These are phyloP conservation scores for Tetheella fluctuosa DNA, from an alignment of 2,888 invertebrate genomes.

Conservation along the genomic window DNA sequence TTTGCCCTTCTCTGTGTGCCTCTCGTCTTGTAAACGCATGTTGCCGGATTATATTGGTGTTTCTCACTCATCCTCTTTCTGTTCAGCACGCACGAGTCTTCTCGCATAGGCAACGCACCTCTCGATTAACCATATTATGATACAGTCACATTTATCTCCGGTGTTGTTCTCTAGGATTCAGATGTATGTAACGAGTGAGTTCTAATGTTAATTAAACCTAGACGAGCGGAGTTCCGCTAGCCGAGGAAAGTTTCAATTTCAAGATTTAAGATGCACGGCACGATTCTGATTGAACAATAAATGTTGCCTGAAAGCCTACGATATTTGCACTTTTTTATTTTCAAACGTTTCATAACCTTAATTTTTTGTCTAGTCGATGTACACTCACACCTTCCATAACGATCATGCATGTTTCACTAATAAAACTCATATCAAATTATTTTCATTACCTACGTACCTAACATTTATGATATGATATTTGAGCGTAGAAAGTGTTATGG, in stretches of 20 bases:
- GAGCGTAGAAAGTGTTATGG: not conserved
- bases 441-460: too few relatives aligned
- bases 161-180: constrained; percentile 42
- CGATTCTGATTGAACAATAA: constrained; percentile 69
- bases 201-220: constrained; percentile 29
- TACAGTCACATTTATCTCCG: constrained; percentile 52
- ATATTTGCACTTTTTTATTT: constrained; percentile 67
- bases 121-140: constrained; percentile 50
- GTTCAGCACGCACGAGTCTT: constrained; percentile 80
- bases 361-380: constrained; percentile 49
- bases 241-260: constrained; percentile 27
- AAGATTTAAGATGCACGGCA: constrained; percentile 66
- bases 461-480: too few relatives aligned
- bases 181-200: constrained; percentile 35
- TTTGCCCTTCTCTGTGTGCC: constrained; percentile 73
- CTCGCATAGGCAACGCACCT: constrained; percentile 75
- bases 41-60: constrained; percentile 74
- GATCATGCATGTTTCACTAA: constrained; percentile 70
- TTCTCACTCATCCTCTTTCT: constrained; percentile 74
- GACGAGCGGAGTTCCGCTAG: constrained; percentile 34
- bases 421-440: constrained; percentile 36
- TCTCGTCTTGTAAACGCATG: constrained; percentile 81
- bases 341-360: constrained; percentile 31
- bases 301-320: constrained; percentile 75
- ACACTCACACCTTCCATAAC: constrained; percentile 52